Evolutionary conservation across 2,888 invertebrate species (phyloP), one percentile per base, ranked within the genome.

Genomic region (Rhagonycha fulva): DNA sequence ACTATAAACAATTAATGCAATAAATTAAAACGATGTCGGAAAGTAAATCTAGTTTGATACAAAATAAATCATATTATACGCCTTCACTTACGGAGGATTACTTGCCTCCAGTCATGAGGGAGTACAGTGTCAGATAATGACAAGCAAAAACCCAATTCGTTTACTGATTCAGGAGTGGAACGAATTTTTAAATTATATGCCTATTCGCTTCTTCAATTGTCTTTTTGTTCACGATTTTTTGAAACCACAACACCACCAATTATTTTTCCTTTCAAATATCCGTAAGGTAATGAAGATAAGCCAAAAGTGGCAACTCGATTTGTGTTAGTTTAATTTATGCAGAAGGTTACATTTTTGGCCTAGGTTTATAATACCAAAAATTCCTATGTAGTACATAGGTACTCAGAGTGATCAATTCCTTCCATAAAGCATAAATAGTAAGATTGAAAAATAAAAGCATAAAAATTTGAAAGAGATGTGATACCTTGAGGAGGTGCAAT

Each of bases 121-220:
- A 72, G 72, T 71, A 66, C 19, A 14, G 62, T 60, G 14, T 66
- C 63, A 24, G 23, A 26, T 66, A 24, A 66, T 66, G 63, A 66
- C 63, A 66, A 72, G 63, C 68, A 69, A 72, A n/a, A 62, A 66
- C 68, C 76, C 32, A 72, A 76, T 72, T 62, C 69, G 70, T 70
- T 76, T 76, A 76, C 74, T 68, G 71, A 68, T 74, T 68, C 76
- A 69, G 76, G 74, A 76, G 76, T 76, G 76, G 74, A 74, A 76
- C 76, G 74, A 76, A 76, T 76, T 62, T 63, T 14, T 71, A 71
- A 66, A 66, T 66, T 66, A 66, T 66, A 23, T 66, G 63, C 26
- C 63, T 26, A 66, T 14, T n/a, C 26, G 23, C 24, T 66, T 23
- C 26, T 66, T 66, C 26, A 66, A 24, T 66, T 66, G n/a, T 26